These are phyloP conservation scores for Strongylocentrotus purpuratus DNA, from an alignment of 35 echinoderm and acorn worm genomes.

Conservation along the genomic window DNA sequence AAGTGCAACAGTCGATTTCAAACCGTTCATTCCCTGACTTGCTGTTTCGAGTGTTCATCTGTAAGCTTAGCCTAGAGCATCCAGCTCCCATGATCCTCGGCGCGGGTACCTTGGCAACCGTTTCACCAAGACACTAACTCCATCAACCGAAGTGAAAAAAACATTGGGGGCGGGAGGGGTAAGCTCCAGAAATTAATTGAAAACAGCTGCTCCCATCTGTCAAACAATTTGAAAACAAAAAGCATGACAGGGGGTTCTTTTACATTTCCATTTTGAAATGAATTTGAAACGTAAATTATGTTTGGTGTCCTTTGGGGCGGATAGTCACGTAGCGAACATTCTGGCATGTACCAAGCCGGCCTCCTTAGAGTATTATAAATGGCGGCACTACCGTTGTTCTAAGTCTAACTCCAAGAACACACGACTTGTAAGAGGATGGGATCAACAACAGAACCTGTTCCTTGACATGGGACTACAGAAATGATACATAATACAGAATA, in stretches of 20 bases:
- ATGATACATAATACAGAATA: too few species aligned
- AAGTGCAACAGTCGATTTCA: not conserved
- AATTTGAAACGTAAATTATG: not conserved
- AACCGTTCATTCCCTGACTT: not conserved
- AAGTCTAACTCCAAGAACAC: not conserved
- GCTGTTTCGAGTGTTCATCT: too few species aligned
- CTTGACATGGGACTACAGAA: too few species aligned
- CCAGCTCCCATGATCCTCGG: not conserved
- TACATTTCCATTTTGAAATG: slow-evolving; percentile 5
- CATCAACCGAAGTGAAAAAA: not conserved
- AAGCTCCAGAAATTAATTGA: not conserved
- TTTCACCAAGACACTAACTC: not conserved
- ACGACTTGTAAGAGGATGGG: not conserved
- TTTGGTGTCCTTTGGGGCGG: not conserved
- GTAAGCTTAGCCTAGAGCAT: not conserved
- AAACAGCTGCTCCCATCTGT: not conserved
- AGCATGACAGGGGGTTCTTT: slow-evolving; percentile 3
- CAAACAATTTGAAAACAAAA: slow-evolving; percentile 11
- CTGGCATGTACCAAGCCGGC: not conserved
- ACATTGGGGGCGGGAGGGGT: not conserved
- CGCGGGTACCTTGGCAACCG: not conserved
- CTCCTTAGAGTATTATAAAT: not conserved
- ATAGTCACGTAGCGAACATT: not conserved
- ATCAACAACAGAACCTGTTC: not conserved
- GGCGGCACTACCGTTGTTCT: not conserved